Base-by-base conservation (phyloP, 2,888 invertebrate genomes). In the Patella caerulea region DNA sequence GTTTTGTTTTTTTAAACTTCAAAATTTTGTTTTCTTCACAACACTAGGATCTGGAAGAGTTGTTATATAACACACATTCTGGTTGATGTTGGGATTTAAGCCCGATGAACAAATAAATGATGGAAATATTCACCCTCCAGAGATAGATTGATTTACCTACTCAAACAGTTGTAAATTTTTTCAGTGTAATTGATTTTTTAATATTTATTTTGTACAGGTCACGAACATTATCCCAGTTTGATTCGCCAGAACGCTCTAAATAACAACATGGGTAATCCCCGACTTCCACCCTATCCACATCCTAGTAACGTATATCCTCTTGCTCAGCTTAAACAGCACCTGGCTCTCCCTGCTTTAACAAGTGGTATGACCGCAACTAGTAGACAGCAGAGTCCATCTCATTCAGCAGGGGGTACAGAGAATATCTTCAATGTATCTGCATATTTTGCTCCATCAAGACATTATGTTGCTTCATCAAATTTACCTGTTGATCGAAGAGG, bases 201-300 rank as follows among this genome's bases (percentile, higher is more conserved):
- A 72, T 53, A 24, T 71, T 17, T 29, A 77, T 74, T 65, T 75
- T 45, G 45, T 79, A 17, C 83, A 85, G 87, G 87, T 53, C 88
- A 87, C 24, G 89, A 89, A 80, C 81, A 83, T 75, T 88, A 88
- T 78, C 88, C 88, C 17, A 86, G 83, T 45, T 82, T 89, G 69
- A 86, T 89, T 53, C 87, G 88, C 65, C 90, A 89, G 78, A 90
- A 90, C 78, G 88, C 88, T 12, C 77, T 90, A 52, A 88, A 89
- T 82, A 89, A 90, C 85, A 90, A 89, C 83, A 90, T 91, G 84
- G 91, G 91, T 76, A 98, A 98, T 93, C 96, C 97, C 15, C 94
- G 98, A 55, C 93, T 97, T 90, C 97, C 97, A 73, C 98, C 98
- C 9, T 98, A 95, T 93, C 96, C 98, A 15, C 94, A 95, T 89